phyloP scores from a whole-genome alignment of 2,113 vertebrate species.

The Larimichthys polyactis region DNA sequence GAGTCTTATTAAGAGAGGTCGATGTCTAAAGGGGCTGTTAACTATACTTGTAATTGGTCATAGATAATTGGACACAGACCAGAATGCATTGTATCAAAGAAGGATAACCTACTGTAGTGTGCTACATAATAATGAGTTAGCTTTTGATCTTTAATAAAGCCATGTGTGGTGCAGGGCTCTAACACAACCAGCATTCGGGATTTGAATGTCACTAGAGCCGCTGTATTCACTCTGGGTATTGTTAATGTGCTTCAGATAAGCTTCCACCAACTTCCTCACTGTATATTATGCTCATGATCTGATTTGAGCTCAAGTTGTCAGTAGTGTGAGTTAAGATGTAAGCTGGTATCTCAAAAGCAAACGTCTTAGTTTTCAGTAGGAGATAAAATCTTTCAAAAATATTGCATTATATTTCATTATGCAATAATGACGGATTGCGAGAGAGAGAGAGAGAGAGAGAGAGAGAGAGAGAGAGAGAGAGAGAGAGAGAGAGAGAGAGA shows the following conservation, averaged over 20 bases:
- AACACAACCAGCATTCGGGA: neutral
- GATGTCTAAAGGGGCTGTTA: neutral
- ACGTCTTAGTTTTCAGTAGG: neutral
- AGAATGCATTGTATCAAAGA: neutral
- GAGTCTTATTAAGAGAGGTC: constrained; percentile 10
- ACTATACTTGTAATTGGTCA: constrained; percentile 41
- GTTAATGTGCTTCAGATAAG: constrained; percentile 32
- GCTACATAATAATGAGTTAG: constrained; percentile 15
- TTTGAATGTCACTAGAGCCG: neutral
- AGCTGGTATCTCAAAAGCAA: neutral
- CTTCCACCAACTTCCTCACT: constrained; percentile 13
- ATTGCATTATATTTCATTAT: constrained; percentile 44
- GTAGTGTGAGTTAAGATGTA: neutral
- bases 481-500: neutral
- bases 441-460: neutral
- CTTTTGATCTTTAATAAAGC: constrained; percentile 19
- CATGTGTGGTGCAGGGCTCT: neutral
- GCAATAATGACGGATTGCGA: constrained; percentile 8
- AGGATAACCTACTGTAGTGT: neutral
- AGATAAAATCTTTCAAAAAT: constrained; percentile 5
- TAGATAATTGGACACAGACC: constrained; percentile 28
- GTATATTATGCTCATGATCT: constrained; percentile 24
- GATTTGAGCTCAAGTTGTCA: constrained; percentile 25
- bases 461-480: neutral
- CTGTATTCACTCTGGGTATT: neutral